These are phyloP conservation scores for Sinella curviseta DNA, from an alignment of 1,140 invertebrate species.

Conservation along the genomic window DNA sequence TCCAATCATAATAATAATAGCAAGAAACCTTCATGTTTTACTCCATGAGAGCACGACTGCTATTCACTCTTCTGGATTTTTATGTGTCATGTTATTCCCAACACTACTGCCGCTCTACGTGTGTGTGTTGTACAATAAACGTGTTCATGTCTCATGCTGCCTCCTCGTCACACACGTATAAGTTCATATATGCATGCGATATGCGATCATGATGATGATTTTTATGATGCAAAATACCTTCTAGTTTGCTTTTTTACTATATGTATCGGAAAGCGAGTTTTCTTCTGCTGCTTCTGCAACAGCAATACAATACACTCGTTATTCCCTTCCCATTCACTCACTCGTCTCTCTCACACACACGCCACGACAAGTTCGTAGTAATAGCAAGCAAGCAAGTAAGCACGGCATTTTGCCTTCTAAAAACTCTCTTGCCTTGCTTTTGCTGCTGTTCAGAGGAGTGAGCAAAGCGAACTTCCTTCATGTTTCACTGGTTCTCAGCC, in stretches of 20 bases:
- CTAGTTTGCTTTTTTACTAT: background rate
- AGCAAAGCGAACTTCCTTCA: constrained; percentile 6
- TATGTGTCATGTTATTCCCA: constrained; percentile 20
- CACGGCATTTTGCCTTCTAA: background rate
- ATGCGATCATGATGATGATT: background rate
- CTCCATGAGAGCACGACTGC: background rate
- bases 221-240: background rate
- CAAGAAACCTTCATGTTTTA: background rate
- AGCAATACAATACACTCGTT: too few relatives aligned
- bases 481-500: constrained; percentile 7
- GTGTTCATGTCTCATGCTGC: background rate
- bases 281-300: background rate
- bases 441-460: background rate
- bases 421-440: background rate
- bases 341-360: background rate
- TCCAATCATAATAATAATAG: constrained; percentile 17
- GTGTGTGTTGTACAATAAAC: background rate
- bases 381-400: too few relatives aligned
- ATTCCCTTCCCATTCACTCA: too few relatives aligned
- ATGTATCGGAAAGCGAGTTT: background rate
- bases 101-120: background rate
- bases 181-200: background rate
- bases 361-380: background rate
- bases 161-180: background rate
- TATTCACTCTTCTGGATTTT: constrained; percentile 11